These are phyloP conservation scores for Cephus pulcher DNA, from an alignment of 2,888 invertebrate genomes.

Conservation along the genomic window DNA sequence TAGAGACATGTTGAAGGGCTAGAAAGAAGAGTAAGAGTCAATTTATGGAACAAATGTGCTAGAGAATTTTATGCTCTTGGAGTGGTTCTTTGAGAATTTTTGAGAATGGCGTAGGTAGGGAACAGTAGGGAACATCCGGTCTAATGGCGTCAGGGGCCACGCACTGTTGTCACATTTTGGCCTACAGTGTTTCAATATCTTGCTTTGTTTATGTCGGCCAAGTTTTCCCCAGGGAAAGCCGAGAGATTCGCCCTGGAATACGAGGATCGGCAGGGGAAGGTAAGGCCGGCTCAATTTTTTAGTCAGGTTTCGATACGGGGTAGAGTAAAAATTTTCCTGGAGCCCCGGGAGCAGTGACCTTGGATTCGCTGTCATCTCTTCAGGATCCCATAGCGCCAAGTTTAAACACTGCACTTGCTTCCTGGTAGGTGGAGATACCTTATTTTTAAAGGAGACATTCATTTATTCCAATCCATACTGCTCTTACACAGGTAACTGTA, in stretches of 20 bases:
- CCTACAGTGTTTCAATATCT: slow-evolving; percentile 66
- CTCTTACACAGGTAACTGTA: no score
- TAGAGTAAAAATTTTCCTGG: slow-evolving; percentile 38
- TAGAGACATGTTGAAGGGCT: no score
- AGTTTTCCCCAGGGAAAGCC: slow-evolving; percentile 30
- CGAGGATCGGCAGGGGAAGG: slow-evolving; percentile 25
- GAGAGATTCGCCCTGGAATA: slow-evolving; percentile 15
- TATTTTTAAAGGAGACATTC: no score
- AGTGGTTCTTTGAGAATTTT: neutral
- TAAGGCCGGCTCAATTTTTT: slow-evolving; percentile 25
- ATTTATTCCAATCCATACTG: no score
- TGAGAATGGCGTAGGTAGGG: slow-evolving; percentile 25
- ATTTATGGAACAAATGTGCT: no score
- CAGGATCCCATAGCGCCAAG: slow-evolving; percentile 23
- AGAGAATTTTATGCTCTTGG: no score
- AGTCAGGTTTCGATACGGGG: slow-evolving; percentile 15
- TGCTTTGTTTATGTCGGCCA: slow-evolving; percentile 59
- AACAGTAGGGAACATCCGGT: slow-evolving; percentile 53
- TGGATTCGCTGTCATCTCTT: slow-evolving; percentile 58
- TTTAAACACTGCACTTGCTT: slow-evolving; percentile 21
- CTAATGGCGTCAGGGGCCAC: slow-evolving; percentile 61
- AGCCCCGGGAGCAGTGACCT: slow-evolving; percentile 60
- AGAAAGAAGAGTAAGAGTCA: no score
- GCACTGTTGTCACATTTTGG: slow-evolving; percentile 67
- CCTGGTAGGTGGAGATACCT: no score